Percentiles rank a stretch among this genome's conserved stretches.
These are phyloP conservation scores for Isoperla grammatica DNA, from an alignment of 2,888 invertebrate species.

Conservation along the genomic window DNA sequence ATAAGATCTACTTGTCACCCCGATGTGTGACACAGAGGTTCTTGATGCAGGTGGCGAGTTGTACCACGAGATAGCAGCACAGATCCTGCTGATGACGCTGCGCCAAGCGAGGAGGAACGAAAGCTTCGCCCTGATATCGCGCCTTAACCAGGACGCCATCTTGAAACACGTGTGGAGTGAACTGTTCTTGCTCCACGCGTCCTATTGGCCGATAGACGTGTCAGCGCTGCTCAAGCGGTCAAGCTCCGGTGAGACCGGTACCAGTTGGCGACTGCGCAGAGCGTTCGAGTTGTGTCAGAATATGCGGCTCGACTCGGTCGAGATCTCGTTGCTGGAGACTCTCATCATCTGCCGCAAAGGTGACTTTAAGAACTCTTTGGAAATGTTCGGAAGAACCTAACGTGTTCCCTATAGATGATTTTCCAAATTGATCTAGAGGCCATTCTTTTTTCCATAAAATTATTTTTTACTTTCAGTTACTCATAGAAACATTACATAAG, in stretches of 20 bases:
- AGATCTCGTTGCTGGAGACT: conserved; percentile 48
- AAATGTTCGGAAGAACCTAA: no score
- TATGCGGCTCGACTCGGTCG: conserved; percentile 46
- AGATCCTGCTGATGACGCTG: conserved; percentile 53
- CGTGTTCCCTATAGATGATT: no score
- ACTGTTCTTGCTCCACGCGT: conserved; percentile 52
- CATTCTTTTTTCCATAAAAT: no score
- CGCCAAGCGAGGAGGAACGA: conserved; percentile 52
- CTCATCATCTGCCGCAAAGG: conserved; percentile 49
- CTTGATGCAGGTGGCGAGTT: conserved; percentile 16
- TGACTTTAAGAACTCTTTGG: no score
- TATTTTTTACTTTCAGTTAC: no score
- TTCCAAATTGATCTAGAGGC: no score
- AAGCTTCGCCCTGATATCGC: conserved; percentile 47
- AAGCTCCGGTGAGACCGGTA: background rate
- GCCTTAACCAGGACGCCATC: conserved; percentile 51
- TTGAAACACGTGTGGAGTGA: conserved; percentile 55
- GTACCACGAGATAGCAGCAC: conserved; percentile 51
- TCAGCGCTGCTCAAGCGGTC: conserved; percentile 31
- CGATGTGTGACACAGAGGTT: no score
- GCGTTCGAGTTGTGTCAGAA: conserved; percentile 43
- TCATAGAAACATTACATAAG: no score
- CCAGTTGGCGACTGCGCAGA: conserved; percentile 12
- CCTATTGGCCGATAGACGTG: conserved; percentile 52
- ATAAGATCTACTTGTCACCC: no score